Evolutionary conservation across 1,140 invertebrate genomes (phyloP).

Genomic region (Mycetomoellerius zeteki): DNA sequence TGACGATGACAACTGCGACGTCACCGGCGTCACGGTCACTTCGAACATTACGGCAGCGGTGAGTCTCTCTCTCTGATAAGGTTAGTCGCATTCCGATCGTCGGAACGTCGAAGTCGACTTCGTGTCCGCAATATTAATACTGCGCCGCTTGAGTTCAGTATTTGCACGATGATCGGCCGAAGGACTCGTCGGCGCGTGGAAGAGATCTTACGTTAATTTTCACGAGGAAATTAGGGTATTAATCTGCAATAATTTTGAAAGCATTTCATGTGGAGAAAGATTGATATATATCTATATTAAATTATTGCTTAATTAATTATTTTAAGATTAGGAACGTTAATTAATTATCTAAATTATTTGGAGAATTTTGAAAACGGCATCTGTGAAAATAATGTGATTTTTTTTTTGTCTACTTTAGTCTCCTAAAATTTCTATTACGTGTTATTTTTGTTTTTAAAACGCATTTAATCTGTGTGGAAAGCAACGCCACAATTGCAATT

Average conservation of each 20-base stretch:
- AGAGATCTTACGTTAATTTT: conserved; percentile 6
- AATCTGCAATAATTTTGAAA: neutral
- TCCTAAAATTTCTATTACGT: neutral
- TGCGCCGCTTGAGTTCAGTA: neutral
- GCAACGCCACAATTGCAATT: neutral
- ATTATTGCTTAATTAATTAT: neutral
- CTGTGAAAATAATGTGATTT: neutral
- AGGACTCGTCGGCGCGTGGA: neutral
- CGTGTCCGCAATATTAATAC: conserved; percentile 68
- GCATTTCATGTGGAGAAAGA: too few relatives aligned
- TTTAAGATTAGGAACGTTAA: too few relatives aligned
- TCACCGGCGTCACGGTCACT: conserved; percentile 66
- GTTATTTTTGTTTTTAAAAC: neutral
- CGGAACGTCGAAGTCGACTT: conserved; percentile 49
- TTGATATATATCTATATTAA: neutral
- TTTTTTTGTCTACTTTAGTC: neutral
- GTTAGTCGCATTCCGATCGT: conserved; percentile 74
- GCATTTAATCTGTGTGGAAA: neutral
- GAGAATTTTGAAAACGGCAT: neutral
- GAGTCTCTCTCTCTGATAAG: conserved; percentile 76
- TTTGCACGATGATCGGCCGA: neutral
- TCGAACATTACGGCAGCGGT: conserved; percentile 78
- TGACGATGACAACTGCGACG: conserved; percentile 56
- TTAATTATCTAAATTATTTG: neutral
- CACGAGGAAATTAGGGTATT: neutral